Conservation (phyloP, 2,797 vertebrate species). For the Spinus pinus region DNA sequence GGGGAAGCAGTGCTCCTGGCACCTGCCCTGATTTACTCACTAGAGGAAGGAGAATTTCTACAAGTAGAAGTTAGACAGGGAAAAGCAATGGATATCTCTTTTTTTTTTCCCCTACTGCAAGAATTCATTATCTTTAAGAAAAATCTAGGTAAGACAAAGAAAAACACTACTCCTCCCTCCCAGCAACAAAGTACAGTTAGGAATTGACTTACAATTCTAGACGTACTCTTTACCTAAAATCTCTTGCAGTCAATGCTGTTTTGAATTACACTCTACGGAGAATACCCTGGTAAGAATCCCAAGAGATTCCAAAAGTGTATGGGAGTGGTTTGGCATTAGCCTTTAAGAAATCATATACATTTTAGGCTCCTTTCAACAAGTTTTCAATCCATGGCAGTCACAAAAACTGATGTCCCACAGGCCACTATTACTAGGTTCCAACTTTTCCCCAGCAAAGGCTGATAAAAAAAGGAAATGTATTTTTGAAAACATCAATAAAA, state of each 20-base stretch:
- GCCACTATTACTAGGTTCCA: neutral
- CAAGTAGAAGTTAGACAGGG: neutral
- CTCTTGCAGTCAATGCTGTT: neutral
- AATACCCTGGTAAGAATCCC: neutral
- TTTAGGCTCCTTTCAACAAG: neutral
- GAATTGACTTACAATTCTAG: neutral
- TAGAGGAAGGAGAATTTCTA: neutral
- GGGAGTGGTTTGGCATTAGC: neutral
- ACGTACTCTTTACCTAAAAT: neutral
- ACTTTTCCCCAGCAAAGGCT: neutral
- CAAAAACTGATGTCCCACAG: neutral
- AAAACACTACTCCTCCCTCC: neutral
- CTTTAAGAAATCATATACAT: neutral
- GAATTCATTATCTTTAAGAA: neutral
- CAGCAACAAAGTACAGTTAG: neutral
- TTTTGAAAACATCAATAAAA: neutral
- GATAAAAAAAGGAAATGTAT: neutral
- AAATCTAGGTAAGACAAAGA: neutral
- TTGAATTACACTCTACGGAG: neutral
- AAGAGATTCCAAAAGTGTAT: neutral
- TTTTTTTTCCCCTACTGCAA: neutral
- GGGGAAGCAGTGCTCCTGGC: neutral
- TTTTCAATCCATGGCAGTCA: neutral
- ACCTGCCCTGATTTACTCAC: neutral
- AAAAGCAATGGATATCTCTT: neutral